Evolutionary conservation across 2,797 vertebrate genomes (phyloP).

Genomic region (Anomalospiza imberbis): DNA sequence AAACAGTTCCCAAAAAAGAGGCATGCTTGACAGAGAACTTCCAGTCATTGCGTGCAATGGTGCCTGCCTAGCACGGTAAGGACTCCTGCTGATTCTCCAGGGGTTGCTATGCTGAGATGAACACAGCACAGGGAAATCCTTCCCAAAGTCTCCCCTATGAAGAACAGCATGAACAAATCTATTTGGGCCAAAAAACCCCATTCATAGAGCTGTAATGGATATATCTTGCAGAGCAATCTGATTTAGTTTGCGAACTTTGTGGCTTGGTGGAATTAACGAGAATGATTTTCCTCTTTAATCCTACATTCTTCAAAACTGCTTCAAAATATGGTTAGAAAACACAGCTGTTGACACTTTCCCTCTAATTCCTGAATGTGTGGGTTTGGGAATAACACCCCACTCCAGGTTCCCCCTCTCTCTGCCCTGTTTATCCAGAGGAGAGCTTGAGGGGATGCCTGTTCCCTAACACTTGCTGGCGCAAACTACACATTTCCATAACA

Average conservation of each 20-base stretch:
- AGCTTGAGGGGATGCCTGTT: background rate
- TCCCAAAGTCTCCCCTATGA: background rate
- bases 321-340: background rate
- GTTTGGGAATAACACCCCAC: background rate
- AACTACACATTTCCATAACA: background rate
- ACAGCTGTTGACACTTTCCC: background rate
- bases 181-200: fast-evolving
- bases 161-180: background rate
- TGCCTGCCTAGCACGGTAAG: background rate
- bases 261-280: background rate
- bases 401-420: background rate
- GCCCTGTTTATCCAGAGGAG: background rate
- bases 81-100: background rate
- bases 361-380: background rate
- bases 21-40: background rate
- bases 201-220: background rate
- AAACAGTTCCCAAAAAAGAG: background rate
- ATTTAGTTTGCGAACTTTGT: background rate
- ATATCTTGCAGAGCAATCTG: background rate
- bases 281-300: background rate
- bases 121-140: background rate
- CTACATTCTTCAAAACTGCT: background rate
- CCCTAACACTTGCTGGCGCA: background rate
- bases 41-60: fast-evolving
- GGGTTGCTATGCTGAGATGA: background rate